Conservation (phyloP, 2,888 invertebrate species). For the Drosophila recens region DNA sequence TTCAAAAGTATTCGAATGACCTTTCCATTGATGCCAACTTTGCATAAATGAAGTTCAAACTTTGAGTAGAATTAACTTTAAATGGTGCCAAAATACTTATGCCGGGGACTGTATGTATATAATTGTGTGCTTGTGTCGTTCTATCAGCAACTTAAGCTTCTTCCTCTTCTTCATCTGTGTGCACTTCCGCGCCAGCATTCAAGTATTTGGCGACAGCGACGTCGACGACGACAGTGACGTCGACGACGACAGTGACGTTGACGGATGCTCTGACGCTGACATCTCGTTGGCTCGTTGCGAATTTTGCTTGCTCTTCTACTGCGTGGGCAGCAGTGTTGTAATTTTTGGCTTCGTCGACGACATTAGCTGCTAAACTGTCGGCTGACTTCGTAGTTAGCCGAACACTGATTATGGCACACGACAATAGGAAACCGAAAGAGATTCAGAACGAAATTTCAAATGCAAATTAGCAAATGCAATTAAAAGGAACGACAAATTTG, state of each 20-base stretch:
- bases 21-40: too few species aligned
- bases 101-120: neutral
- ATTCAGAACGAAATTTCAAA: neutral
- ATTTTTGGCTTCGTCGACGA: neutral
- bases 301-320: neutral
- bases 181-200: conserved; percentile 23
- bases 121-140: neutral
- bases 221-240: neutral
- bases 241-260: conserved; percentile 13
- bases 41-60: too few species aligned
- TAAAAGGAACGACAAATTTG: neutral
- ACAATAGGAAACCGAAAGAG: neutral
- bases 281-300: conserved; percentile 22
- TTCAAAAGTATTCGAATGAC: too few species aligned
- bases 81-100: too few species aligned
- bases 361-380: conserved; percentile 6
- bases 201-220: neutral
- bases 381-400: neutral
- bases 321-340: neutral
- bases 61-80: too few species aligned
- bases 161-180: conserved; percentile 1
- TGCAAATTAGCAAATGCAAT: conserved; percentile 7
- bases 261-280: conserved; percentile 23
- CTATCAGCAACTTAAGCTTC: neutral
- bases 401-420: neutral